A percentile compares a stretch with the other conserved stretches of the same genome.
phyloP scores from a whole-genome alignment of 2,888 invertebrate species.

The Cryptophagus acutangulus region DNA sequence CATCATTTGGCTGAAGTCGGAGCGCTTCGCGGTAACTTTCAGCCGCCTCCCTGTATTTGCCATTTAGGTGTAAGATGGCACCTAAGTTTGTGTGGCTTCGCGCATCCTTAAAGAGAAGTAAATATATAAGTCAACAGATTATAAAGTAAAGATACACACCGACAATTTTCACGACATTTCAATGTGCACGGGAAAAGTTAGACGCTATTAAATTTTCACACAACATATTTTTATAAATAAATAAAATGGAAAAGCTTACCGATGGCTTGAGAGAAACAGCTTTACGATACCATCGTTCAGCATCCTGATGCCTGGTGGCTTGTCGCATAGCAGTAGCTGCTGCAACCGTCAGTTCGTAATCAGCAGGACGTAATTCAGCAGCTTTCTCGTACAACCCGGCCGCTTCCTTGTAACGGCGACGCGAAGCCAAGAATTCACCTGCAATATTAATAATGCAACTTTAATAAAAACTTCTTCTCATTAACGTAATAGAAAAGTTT shows the following conservation, averaged over 20 bases:
- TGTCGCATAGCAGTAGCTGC: slow-evolving; percentile 85
- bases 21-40: slow-evolving; percentile 81
- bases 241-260: slow-evolving; percentile 39
- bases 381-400: slow-evolving; percentile 75
- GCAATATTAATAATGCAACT: slow-evolving; percentile 31
- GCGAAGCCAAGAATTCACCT: slow-evolving; percentile 85
- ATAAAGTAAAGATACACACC: too few relatives aligned
- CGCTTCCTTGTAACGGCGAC: slow-evolving; percentile 75
- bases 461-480: slow-evolving; percentile 24
- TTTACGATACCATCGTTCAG: slow-evolving; percentile 82
- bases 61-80: slow-evolving; percentile 90
- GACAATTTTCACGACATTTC: too few relatives aligned
- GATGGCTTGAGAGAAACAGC: slow-evolving; percentile 51
- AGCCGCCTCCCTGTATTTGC: slow-evolving; percentile 83
- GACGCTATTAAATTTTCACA: too few relatives aligned
- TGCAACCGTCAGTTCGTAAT: slow-evolving; percentile 79
- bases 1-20: slow-evolving; percentile 80
- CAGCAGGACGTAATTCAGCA: slow-evolving; percentile 70
- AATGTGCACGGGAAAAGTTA: too few relatives aligned
- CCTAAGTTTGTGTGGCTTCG: slow-evolving; percentile 91
- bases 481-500: slow-evolving; percentile 23
- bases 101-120: slow-evolving; percentile 61
- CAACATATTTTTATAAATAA: neutral
- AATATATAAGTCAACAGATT: slow-evolving; percentile 1
- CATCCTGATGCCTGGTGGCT: slow-evolving; percentile 72